Conservation (phyloP, 2,797 vertebrate species). For the Neosilurus hyrtlii region DNA sequence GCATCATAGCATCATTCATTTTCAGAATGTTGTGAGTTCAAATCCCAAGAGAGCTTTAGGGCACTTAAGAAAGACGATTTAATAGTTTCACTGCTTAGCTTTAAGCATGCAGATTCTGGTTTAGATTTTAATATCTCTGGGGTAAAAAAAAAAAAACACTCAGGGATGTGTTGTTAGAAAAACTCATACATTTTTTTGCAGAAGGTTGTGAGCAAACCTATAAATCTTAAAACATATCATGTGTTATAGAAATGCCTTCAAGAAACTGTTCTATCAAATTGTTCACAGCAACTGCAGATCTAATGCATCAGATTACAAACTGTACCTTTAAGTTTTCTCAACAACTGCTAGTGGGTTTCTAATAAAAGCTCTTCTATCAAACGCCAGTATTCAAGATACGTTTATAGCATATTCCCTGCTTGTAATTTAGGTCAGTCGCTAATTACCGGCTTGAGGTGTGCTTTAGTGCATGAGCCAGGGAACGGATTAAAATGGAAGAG, state of each 20-base stretch:
- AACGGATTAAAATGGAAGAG: slow-evolving; percentile 1
- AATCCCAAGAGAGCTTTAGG: neutral
- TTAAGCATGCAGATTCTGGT: neutral
- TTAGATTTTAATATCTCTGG: neutral
- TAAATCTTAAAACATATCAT: neutral
- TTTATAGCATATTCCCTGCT: slow-evolving; percentile 11
- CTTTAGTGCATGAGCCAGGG: neutral
- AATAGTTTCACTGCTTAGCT: neutral
- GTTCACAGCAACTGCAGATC: neutral
- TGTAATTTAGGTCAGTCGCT: slow-evolving; percentile 26
- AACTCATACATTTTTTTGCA: neutral
- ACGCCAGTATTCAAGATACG: neutral
- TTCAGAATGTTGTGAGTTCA: neutral
- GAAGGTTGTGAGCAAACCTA: neutral
- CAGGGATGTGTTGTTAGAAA: neutral
- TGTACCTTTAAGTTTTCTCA: neutral
- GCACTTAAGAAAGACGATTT: neutral
- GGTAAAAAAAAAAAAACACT: neutral
- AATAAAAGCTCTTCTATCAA: slow-evolving; percentile 18
- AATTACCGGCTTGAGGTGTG: slow-evolving; percentile 6
- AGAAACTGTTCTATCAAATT: neutral
- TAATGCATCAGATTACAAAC: neutral
- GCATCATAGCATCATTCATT: neutral
- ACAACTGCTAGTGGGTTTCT: neutral
- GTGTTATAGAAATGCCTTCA: neutral